Base-by-base conservation (phyloP, 2,888 invertebrate species). In the Cantharis rustica region DNA sequence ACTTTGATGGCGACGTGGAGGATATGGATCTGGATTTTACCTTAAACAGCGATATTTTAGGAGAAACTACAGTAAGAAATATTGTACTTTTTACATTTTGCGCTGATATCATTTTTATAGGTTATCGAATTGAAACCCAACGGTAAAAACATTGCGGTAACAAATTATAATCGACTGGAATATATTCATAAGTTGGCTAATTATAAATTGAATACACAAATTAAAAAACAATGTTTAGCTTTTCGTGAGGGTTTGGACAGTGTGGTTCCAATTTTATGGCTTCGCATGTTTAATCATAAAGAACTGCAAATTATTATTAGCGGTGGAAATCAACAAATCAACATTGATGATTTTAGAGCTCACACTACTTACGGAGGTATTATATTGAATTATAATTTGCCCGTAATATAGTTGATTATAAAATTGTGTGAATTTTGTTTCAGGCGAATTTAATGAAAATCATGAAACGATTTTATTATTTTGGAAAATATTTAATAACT, bases 261-360 rank as follows among this genome's bases (percentile, higher is more conserved):
- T 82, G 97, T 99, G 1, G 93, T 99, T 72, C 95, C 95, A 69
- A 90, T 96, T 16, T 94, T 96, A 81, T 99, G 98, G 98, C 90
- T 99, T 81, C 93, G 95, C 75, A 95, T 99, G 93, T 99, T 99
- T 89, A 95, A 94, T 84, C 93, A 97, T 84, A 94, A 96, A 80
- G 99, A 99, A 88, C 90, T 99, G 76, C 98, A 99, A 88, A 94
- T 97, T 75, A 91, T 99, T n/a, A 96, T 99, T 79, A 98, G 98
- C 0, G 99, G 99, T 0, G 97, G 98, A 0, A 95, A 95, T 84
- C 95, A 96, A 80, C 96, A 98, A 70, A 96, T 99, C 61, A 98
- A 99, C 88, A 89, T 99, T 66, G 93, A 93, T 16, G 99, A 99
- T 87, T 90, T 99, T 78, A 93, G 93, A 85, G 89, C 90, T 62